Conservation (phyloP, 2,888 invertebrate genomes). For the Rhyacophila evoluta region DNA sequence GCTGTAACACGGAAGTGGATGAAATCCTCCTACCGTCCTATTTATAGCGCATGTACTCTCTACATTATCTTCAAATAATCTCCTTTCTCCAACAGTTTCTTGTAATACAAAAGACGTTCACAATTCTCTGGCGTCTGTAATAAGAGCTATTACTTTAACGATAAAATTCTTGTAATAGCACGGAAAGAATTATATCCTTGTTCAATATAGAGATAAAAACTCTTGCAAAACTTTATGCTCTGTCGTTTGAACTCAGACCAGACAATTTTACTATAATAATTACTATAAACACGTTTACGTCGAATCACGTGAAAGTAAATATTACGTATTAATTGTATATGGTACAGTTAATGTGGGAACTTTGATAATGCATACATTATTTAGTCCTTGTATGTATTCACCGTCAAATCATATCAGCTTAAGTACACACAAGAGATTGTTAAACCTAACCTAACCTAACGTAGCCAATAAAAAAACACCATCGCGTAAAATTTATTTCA, state of each 20-base stretch:
- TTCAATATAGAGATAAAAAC: neutral
- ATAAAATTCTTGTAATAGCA: neutral
- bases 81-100: neutral
- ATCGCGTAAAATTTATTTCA: no score
- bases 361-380: no score
- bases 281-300: no score
- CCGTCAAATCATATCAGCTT: no score
- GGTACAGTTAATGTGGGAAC: no score
- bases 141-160: neutral
- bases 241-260: neutral
- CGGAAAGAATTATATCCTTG: neutral
- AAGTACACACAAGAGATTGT: no score
- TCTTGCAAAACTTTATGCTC: neutral
- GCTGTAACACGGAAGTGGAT: neutral
- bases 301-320: no score
- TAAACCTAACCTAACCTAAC: no score
- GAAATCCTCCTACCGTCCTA: constrained; percentile 3
- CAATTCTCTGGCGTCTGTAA: neutral
- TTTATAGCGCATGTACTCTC: neutral
- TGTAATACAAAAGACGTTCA: neutral
- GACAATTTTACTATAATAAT: no score
- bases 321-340: no score
- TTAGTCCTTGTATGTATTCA: no score
- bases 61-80: constrained; percentile 4
- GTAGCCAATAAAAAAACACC: no score